phyloP scores from a whole-genome alignment of 2,113 vertebrate genomes.

The Scopus umbretta region DNA sequence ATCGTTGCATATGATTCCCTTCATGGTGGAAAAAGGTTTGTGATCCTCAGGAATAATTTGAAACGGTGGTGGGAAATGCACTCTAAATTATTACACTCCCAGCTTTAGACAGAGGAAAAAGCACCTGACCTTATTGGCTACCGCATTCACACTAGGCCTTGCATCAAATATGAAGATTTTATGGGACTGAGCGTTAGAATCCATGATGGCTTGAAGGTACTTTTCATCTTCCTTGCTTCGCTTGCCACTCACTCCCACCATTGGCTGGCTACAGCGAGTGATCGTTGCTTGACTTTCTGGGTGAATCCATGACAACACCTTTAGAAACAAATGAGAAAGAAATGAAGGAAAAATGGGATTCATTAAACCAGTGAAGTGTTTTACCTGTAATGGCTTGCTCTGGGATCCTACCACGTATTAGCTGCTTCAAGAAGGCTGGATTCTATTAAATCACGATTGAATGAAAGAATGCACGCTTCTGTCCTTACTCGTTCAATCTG shows the following conservation, averaged over 20 bases:
- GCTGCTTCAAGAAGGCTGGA: background rate
- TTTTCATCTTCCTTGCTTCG: constrained; percentile 96
- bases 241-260: constrained; percentile 92
- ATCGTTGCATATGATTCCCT: background rate
- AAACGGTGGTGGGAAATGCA: background rate
- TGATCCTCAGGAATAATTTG: background rate
- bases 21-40: background rate
- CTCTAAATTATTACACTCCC: background rate
- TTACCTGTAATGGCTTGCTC: background rate
- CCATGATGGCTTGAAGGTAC: constrained; percentile 95
- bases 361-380: background rate
- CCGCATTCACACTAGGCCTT: constrained; percentile 91
- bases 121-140: constrained; percentile 88
- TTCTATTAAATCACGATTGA: background rate
- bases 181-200: constrained; percentile 96
- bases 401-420: background rate
- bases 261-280: constrained; percentile 92
- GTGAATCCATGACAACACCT: constrained; percentile 98
- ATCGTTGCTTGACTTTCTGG: constrained; percentile 96
- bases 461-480: background rate
- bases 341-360: background rate
- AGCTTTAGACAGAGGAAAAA: background rate
- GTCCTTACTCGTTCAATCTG: background rate
- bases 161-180: constrained; percentile 98
- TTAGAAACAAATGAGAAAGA: background rate